Percentiles rank a stretch among this genome's conserved stretches.
phyloP scores from a whole-genome alignment of 2,888 invertebrate species.

The Platerodrilus igneus region DNA sequence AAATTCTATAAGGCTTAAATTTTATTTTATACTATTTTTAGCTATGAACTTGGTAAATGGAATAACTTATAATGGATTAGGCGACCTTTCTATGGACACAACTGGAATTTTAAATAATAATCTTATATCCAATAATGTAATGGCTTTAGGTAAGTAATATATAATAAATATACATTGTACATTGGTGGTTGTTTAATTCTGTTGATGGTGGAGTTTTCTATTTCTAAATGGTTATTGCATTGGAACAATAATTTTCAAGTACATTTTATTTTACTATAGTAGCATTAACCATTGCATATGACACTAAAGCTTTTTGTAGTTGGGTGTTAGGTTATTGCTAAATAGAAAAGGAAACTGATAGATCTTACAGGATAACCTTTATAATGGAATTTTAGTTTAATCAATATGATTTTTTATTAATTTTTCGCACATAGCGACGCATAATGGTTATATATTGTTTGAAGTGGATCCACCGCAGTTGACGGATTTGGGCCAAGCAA shows the following conservation, averaged over 20 bases:
- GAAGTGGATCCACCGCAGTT: slow-evolving; percentile 19
- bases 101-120: slow-evolving; percentile 54
- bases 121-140: slow-evolving; percentile 48
- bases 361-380: too few species aligned
- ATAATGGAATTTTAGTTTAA: too few species aligned
- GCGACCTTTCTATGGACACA: slow-evolving; percentile 68
- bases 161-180: background rate
- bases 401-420: background rate
- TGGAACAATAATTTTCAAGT: too few species aligned
- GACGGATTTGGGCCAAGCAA: slow-evolving; percentile 52
- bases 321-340: too few species aligned
- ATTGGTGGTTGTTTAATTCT: slow-evolving; percentile 1
- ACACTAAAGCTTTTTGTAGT: too few species aligned
- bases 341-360: too few species aligned
- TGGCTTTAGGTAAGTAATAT: slow-evolving; percentile 38
- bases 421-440: background rate
- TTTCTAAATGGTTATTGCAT: too few species aligned
- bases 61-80: slow-evolving; percentile 68
- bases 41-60: slow-evolving; percentile 73
- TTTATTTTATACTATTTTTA: slow-evolving; percentile 24
- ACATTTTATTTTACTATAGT: too few species aligned
- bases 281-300: too few species aligned
- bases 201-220: too few species aligned
- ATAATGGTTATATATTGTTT: slow-evolving; percentile 4
- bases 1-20: slow-evolving; percentile 23